A percentile compares a stretch with the other conserved stretches of the same genome.
These are phyloP conservation scores for Adoxophyes honmai DNA, from an alignment of 1,140 invertebrate genomes.

Conservation along the genomic window DNA sequence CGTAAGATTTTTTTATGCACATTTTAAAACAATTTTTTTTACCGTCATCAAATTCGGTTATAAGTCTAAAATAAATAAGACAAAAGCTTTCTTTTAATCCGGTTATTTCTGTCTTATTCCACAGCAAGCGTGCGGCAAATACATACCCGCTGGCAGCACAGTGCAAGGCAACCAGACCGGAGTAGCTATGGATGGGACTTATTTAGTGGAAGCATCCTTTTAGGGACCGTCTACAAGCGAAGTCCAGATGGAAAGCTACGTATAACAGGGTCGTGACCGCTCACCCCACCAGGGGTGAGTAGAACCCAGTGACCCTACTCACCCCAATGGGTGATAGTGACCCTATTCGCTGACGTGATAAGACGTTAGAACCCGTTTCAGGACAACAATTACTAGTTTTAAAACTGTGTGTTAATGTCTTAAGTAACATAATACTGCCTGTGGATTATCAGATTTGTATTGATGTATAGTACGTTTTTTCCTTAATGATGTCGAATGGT, in stretches of 20 bases:
- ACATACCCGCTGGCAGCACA: slow-evolving; percentile 87
- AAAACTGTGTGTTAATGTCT: slow-evolving; percentile 40
- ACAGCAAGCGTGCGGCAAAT: slow-evolving; percentile 89
- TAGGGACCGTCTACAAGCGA: slow-evolving; percentile 72
- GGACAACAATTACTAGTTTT: slow-evolving; percentile 60
- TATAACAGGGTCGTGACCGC: slow-evolving; percentile 27
- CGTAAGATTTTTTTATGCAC: slow-evolving; percentile 22
- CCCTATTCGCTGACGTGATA: not conserved
- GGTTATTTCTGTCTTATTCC: slow-evolving; percentile 17
- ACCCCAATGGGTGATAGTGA: not conserved
- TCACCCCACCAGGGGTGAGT: too few relatives aligned
- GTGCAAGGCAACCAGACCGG: slow-evolving; percentile 87
- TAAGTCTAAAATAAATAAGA: not conserved
- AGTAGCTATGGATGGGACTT: slow-evolving; percentile 87
- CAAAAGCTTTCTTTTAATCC: not conserved
- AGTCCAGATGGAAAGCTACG: slow-evolving; percentile 59
- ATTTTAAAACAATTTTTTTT: too few relatives aligned
- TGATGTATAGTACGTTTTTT: not conserved
- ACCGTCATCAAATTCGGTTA: too few relatives aligned
- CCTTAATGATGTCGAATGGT: too few relatives aligned
- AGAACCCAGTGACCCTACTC: too few relatives aligned
- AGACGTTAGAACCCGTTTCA: slow-evolving; percentile 21
- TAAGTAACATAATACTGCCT: slow-evolving; percentile 71
- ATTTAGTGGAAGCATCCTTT: slow-evolving; percentile 90
- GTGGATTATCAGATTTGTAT: slow-evolving; percentile 53